A percentile compares a stretch with the other conserved stretches of the same genome.
Conservation (phyloP, 2,113 vertebrate genomes). For the Lipophrys pholis region DNA sequence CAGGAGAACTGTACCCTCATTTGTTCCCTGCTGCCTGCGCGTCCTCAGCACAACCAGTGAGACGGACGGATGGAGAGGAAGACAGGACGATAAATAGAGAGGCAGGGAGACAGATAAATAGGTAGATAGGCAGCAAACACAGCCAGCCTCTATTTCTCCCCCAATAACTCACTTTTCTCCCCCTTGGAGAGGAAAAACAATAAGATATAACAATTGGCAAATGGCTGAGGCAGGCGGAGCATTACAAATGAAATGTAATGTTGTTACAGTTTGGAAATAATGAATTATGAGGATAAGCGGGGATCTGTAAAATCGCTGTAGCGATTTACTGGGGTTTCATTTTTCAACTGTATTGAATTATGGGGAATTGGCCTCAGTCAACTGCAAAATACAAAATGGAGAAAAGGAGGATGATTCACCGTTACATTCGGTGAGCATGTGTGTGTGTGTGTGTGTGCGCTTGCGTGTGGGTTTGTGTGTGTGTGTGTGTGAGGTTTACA, state of each 20-base stretch:
- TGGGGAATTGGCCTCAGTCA: constrained; percentile 80
- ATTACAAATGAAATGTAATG: constrained; percentile 82
- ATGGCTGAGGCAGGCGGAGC: constrained; percentile 77
- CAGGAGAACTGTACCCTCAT: constrained; percentile 43
- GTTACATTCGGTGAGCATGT: constrained; percentile 28
- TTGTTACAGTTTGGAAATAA: constrained; percentile 81
- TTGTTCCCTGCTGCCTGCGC: constrained; percentile 20
- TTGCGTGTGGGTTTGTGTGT: constrained; percentile 12
- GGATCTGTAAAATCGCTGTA: constrained; percentile 81
- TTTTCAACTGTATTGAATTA: constrained; percentile 83
- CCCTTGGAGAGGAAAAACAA: constrained; percentile 73
- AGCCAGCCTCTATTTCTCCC: constrained; percentile 60
- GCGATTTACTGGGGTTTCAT: constrained; percentile 78
- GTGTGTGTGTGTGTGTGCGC: constrained; percentile 33
- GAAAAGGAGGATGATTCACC: constrained; percentile 70
- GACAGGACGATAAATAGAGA: constrained; percentile 33
- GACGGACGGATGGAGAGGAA: constrained; percentile 28
- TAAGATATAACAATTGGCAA: constrained; percentile 80
- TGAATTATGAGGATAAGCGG: constrained; percentile 81
- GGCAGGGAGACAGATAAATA: constrained; percentile 30
- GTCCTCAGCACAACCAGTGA: constrained; percentile 11
- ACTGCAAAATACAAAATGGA: constrained; percentile 77
- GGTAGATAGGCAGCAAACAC: constrained; percentile 32
- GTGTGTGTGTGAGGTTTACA: constrained; percentile 15
- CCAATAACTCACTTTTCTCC: constrained; percentile 77